Conservation (phyloP, 2,113 vertebrate species). For the Catharus minimus region DNA sequence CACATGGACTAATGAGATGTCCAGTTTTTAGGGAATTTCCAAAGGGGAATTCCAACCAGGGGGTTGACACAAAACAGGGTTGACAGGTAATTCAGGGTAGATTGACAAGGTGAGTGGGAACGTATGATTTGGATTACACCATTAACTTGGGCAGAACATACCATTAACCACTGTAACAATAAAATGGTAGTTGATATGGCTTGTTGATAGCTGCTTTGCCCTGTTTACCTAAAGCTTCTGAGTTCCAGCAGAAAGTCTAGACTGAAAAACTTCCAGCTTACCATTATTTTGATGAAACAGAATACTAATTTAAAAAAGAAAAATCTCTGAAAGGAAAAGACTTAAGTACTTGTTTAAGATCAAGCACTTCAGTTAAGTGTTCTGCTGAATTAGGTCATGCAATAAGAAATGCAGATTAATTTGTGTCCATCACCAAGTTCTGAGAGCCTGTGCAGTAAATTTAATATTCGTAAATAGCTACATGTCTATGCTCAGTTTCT, state of each 20-base stretch:
- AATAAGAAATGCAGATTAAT: background rate
- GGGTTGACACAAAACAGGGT: too few species aligned
- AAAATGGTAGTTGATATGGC: background rate
- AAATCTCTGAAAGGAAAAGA: background rate
- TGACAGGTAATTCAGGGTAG: too few species aligned
- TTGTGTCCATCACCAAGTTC: background rate
- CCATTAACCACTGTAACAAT: too few species aligned
- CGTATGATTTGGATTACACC: too few species aligned
- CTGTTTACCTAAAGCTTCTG: background rate
- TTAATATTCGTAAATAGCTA: conserved; percentile 54
- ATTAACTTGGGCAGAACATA: too few species aligned
- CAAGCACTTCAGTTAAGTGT: background rate
- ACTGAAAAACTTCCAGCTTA: background rate
- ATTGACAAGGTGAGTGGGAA: too few species aligned
- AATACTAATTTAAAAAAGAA: background rate
- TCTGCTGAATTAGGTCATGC: background rate
- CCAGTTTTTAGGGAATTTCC: too few species aligned
- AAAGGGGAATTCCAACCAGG: too few species aligned
- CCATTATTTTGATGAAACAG: background rate
- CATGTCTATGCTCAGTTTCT: conserved; percentile 36
- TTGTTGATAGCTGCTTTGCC: background rate
- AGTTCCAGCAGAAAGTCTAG: background rate
- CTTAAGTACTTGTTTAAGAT: background rate
- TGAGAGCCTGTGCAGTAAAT: background rate
- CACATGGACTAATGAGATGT: too few species aligned